Conservation (phyloP, 2,113 vertebrate species). For the Glareola pratincola region DNA sequence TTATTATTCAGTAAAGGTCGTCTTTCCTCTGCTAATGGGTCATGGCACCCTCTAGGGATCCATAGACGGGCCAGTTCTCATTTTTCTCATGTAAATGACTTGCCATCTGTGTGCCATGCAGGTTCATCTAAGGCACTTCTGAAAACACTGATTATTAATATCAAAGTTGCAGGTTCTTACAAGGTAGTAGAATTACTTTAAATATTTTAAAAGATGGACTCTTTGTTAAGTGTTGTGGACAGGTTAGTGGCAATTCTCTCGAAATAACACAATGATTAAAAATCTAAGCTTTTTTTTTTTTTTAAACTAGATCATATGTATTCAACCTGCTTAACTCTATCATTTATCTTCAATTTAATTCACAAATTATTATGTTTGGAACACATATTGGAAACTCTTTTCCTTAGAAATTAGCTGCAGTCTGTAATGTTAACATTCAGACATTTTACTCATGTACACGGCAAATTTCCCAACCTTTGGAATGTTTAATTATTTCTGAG, state of each 20-base stretch:
- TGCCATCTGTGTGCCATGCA: slow-evolving; percentile 64
- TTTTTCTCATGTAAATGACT: slow-evolving; percentile 71
- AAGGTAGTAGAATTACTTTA: background rate
- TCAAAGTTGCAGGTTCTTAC: slow-evolving; percentile 2
- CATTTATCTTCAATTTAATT: background rate
- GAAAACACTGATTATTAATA: slow-evolving; percentile 34
- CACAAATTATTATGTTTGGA: background rate
- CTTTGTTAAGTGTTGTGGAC: background rate
- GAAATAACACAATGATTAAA: background rate
- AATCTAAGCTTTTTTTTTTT: background rate
- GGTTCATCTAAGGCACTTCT: slow-evolving; percentile 45
- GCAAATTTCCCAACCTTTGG: background rate
- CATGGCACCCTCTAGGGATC: slow-evolving; percentile 50
- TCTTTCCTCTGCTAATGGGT: slow-evolving; percentile 67
- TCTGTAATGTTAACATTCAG: background rate
- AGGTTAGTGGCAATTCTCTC: background rate
- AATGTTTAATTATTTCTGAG: background rate
- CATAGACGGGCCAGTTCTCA: slow-evolving; percentile 40
- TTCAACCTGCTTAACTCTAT: background rate
- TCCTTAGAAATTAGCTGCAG: background rate
- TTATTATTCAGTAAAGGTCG: slow-evolving; percentile 75
- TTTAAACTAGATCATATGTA: background rate
- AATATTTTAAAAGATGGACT: background rate
- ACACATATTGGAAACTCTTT: background rate
- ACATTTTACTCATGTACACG: background rate